Evolutionary conservation across 2,797 vertebrate genomes (phyloP), one percentile per base, ranked within the genome.

Genomic region (Rhyacichthys aspro): DNA sequence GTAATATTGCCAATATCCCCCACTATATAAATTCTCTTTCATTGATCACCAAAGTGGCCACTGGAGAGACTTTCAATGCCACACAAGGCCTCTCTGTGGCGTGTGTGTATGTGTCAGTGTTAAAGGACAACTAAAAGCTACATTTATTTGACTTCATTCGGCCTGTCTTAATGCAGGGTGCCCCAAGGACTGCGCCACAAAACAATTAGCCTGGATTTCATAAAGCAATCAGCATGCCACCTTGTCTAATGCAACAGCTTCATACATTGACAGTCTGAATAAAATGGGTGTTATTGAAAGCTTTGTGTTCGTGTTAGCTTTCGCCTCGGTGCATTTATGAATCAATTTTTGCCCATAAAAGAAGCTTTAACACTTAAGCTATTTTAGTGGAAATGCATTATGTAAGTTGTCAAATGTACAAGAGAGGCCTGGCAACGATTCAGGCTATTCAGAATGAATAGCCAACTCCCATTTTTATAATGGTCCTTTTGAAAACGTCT

Each of bases 331-430:
- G 89, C 91, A 91, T 93, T 91, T 90, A 88, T 89, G 88, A 92
- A 92, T 92, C 90, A 91, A 92, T 92, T 92, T 91, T 75, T 88
- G 78, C 63, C 87, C 86, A 91, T 92, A 90, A 92, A 92, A 92
- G 89, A 88, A 86, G 90, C 88, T 88, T 89, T 88, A 91, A 90
- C 89, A 90, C 89, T 91, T 90, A 88, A 88, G 89, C 88, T 92
- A 92, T 91, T 90, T 92, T 89, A 92, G 89, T 90, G 89, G 81
- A 89, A 92, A 92, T 88, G 88, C 90, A 91, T 92, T 92, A 90
- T 92, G 90, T 93, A 92, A 92, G 90, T 90, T 89, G 87, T 88
- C 86, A 87, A 84, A 88, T 85, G 88, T 84, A 70, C 60, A 76
- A 78, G 67, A 87, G 82, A 83, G 80, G 82, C 72, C 77, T 45